Percentiles rank a stretch among this genome's conserved stretches.
Conservation (phyloP, 2,888 invertebrate species). For the Parapristionchus giblindavisi region DNA sequence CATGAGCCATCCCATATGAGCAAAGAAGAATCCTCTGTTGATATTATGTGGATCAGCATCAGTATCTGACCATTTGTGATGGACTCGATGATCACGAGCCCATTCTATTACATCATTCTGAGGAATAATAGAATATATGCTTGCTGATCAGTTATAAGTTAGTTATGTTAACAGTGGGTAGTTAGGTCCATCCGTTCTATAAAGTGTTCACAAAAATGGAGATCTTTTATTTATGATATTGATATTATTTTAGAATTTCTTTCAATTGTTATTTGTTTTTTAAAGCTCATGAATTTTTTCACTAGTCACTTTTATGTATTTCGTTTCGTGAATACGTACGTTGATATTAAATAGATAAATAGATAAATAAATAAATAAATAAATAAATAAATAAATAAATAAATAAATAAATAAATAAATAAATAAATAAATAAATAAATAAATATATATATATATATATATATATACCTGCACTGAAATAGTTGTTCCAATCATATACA, state of each 20-base stretch:
- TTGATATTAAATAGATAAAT: too few species aligned
- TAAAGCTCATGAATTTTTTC: not conserved
- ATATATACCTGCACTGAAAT: constrained; percentile 31
- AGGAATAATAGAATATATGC: not conserved
- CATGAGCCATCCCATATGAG: constrained; percentile 93
- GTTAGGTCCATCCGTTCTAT: too few species aligned
- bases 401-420: too few species aligned
- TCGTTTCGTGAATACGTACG: too few species aligned
- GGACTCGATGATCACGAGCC: constrained; percentile 84
- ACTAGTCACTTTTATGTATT: not conserved
- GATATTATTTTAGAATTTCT: not conserved
- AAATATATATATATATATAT: not conserved
- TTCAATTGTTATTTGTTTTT: not conserved
- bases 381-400: too few species aligned
- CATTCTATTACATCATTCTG: constrained; percentile 88
- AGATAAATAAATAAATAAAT: too few species aligned
- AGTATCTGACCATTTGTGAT: constrained; percentile 92
- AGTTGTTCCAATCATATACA: constrained; percentile 29
- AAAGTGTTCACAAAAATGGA: too few species aligned
- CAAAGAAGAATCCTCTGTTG: constrained; percentile 88
- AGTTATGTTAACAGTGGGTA: not conserved
- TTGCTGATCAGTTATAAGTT: not conserved
- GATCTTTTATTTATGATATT: not conserved
- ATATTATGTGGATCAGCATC: constrained; percentile 94
- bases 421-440: not conserved